phyloP scores from a whole-genome alignment of 2,797 vertebrate genomes.

The Aphelocoma californica region DNA sequence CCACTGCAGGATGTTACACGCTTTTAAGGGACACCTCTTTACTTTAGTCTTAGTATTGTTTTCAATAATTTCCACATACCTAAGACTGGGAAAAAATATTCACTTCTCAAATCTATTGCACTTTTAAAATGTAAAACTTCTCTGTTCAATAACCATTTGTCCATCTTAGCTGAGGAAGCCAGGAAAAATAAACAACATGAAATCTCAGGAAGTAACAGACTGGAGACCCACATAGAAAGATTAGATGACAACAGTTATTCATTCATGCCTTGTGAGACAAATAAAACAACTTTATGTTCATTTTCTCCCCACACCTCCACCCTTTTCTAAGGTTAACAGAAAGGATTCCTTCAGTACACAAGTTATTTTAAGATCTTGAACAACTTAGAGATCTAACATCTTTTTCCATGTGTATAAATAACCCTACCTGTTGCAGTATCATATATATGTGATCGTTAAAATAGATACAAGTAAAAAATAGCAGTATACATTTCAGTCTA shows the following conservation, averaged over 20 bases:
- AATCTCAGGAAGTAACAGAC: background rate
- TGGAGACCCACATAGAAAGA: background rate
- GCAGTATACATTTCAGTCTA: constrained; percentile 12
- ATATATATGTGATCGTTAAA: constrained; percentile 43
- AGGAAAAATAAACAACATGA: background rate
- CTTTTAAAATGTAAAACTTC: background rate
- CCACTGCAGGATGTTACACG: background rate
- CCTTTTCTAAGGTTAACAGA: constrained; percentile 40
- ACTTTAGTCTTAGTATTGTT: background rate
- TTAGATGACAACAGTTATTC: background rate
- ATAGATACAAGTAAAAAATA: constrained; percentile 37
- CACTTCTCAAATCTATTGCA: background rate
- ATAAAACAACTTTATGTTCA: background rate
- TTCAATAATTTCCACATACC: background rate
- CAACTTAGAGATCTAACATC: constrained; percentile 38
- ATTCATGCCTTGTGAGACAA: background rate
- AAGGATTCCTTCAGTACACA: constrained; percentile 24
- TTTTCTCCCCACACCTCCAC: background rate
- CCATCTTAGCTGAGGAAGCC: background rate
- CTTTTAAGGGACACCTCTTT: background rate
- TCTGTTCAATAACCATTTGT: background rate
- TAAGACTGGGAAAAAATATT: background rate
- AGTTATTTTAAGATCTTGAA: constrained; percentile 59
- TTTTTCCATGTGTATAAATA: constrained; percentile 54
- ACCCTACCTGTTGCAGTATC: constrained; percentile 53